Evolutionary conservation across 1,140 invertebrate species (phyloP), one percentile per base, ranked within the genome.

Genomic region (Zaprionus ghesquierei): DNA sequence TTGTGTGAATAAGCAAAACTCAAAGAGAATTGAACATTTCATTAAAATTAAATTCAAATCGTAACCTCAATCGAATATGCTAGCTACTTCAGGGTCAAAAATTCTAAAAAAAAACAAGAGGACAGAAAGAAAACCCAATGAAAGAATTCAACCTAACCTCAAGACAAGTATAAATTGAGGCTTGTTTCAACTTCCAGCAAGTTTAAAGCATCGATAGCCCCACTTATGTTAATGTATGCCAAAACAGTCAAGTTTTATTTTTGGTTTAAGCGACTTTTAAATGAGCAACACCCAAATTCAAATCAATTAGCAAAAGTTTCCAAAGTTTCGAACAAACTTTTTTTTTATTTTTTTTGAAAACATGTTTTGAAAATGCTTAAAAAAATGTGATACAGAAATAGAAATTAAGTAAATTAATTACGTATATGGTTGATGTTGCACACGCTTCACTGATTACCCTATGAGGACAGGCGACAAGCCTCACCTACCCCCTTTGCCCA

Each of bases 331-430:
- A 29, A 1, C 6, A 9, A 29, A 29, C 27, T 8, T 29, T 29
- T 29, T 35, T 35, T 35, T 33, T 8, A 29, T 9, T 8, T 29
- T 29, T 29, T 35, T 35, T 35, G 8, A 33, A 9, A 33, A 33
- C 9, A 2, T 33, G 3, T 13, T 10, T 33, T 6, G 12, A 35
- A 27, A 61, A 69, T 79, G 62, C 33, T 12, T 41, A 41, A 64
- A 79, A 18, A 46, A 33, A 22, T 4, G 3, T 20, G 15, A 2
- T 22, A 20, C 41, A 46, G 54, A 68, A 75, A 68, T 51, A 27
- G 56, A 44, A 79, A 66, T 71, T 54, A 61, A 51, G 56, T 66
- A 66, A 87, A 82, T 87, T 86, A 82, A 87, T 81, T 79, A 79
- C 55, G 50, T 58, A 63, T 27, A 58, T 46, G 31, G 50, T 25